These are phyloP conservation scores for Megalops atlanticus DNA, from an alignment of 2,113 vertebrate species.

Conservation along the genomic window DNA sequence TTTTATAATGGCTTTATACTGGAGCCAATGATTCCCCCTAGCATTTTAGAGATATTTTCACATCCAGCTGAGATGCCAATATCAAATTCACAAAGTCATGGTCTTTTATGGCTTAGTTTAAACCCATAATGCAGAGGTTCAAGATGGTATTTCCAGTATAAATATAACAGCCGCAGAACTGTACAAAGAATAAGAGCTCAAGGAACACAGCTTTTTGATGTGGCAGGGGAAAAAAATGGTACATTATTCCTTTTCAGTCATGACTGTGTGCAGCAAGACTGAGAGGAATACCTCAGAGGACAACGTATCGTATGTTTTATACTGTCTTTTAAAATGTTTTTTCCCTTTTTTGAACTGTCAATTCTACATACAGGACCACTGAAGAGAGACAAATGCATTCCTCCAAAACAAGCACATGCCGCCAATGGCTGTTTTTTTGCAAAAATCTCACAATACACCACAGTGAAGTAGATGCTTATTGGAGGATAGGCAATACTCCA, in stretches of 20 bases:
- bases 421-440: no score
- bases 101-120: background rate
- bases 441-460: no score
- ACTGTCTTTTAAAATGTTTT: no score
- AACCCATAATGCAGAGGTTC: background rate
- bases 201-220: background rate
- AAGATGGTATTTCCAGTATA: background rate
- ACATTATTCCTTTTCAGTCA: background rate
- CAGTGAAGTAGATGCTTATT: no score
- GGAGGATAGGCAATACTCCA: no score
- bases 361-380: no score
- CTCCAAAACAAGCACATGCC: no score
- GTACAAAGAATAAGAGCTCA: background rate
- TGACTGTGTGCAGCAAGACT: background rate
- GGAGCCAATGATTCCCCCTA: background rate
- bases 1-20: background rate
- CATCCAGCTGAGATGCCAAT: background rate
- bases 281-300: no score
- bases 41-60: background rate
- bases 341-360: no score
- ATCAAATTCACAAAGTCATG: background rate
- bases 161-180: background rate
- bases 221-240: background rate
- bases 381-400: no score
- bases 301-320: no score